Evolutionary conservation across 2,113 vertebrate species (phyloP).

Genomic region (Pholis gunnellus): DNA sequence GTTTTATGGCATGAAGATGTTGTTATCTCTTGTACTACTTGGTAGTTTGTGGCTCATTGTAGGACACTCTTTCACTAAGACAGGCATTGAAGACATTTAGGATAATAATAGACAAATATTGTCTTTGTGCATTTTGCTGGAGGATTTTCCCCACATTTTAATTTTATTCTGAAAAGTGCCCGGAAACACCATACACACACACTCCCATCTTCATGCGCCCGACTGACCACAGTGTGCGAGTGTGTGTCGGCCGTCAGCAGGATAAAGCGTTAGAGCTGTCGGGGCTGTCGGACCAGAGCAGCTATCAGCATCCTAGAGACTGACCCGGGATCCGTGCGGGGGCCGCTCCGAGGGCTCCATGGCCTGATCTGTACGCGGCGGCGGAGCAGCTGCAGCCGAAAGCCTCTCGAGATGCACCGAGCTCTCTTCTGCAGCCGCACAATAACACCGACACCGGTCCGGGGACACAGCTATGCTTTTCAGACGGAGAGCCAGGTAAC

Average conservation of each 20-base stretch:
- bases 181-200: slow-evolving; percentile 1
- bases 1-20: background rate
- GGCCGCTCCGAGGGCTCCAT: slow-evolving; percentile 25
- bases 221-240: background rate
- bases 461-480: slow-evolving; percentile 79
- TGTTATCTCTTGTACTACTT: background rate
- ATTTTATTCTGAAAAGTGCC: slow-evolving; percentile 28
- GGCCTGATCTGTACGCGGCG: slow-evolving; percentile 42
- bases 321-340: background rate
- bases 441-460: slow-evolving; percentile 63
- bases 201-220: background rate
- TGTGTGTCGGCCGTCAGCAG: background rate
- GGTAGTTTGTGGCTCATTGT: background rate
- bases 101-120: background rate
- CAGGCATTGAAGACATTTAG: background rate
- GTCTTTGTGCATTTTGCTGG: background rate
- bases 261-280: background rate
- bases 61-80: no score
- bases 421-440: slow-evolving; percentile 60
- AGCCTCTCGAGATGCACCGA: slow-evolving; percentile 80
- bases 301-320: background rate
- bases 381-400: slow-evolving; percentile 51
- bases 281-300: background rate
- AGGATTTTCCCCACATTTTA: background rate
- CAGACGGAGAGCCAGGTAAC: slow-evolving; percentile 84